Conservation (phyloP, 2,888 invertebrate species). For the Sceliomorpha sp. region DNA sequence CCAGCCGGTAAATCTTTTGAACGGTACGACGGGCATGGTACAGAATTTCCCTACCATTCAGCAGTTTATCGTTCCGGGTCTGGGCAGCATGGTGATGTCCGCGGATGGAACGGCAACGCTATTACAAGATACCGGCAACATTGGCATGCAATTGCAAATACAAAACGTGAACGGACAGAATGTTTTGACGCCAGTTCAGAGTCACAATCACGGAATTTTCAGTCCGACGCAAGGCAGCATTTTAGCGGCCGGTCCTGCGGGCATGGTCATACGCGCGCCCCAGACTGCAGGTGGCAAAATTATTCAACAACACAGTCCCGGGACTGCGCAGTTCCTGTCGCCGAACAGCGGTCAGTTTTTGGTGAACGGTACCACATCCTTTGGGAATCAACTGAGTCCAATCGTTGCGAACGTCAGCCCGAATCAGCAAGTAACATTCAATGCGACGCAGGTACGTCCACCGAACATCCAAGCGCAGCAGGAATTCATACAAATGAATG, state of each 20-base stretch:
- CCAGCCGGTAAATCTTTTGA: slow-evolving; percentile 91
- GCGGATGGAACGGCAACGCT: slow-evolving; percentile 88
- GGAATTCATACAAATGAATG: slow-evolving; percentile 87
- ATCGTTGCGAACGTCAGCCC: slow-evolving; percentile 88
- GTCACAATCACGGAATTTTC: slow-evolving; percentile 83
- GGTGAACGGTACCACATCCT: slow-evolving; percentile 86
- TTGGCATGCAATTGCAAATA: slow-evolving; percentile 88
- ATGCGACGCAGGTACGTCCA: slow-evolving; percentile 81
- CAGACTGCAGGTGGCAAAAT: slow-evolving; percentile 87
- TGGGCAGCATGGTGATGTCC: slow-evolving; percentile 91
- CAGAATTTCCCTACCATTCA: slow-evolving; percentile 89
- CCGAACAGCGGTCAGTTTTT: slow-evolving; percentile 88
- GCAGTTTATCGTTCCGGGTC: slow-evolving; percentile 90
- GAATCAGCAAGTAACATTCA: slow-evolving; percentile 85
- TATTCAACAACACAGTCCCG: slow-evolving; percentile 84
- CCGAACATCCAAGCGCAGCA: slow-evolving; percentile 83
- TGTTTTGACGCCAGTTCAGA: slow-evolving; percentile 87
- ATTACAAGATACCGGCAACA: slow-evolving; percentile 85
- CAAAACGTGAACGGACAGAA: slow-evolving; percentile 91
- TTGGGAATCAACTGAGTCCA: slow-evolving; percentile 89
- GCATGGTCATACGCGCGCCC: slow-evolving; percentile 90
- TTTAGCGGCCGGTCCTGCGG: slow-evolving; percentile 84
- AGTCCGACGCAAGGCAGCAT: slow-evolving; percentile 86
- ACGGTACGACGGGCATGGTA: slow-evolving; percentile 85
- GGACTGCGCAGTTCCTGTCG: slow-evolving; percentile 86